Percentiles rank a stretch among this genome's conserved stretches.
Conservation (phyloP, 2,797 vertebrate species). For the Myotis pilosus region DNA sequence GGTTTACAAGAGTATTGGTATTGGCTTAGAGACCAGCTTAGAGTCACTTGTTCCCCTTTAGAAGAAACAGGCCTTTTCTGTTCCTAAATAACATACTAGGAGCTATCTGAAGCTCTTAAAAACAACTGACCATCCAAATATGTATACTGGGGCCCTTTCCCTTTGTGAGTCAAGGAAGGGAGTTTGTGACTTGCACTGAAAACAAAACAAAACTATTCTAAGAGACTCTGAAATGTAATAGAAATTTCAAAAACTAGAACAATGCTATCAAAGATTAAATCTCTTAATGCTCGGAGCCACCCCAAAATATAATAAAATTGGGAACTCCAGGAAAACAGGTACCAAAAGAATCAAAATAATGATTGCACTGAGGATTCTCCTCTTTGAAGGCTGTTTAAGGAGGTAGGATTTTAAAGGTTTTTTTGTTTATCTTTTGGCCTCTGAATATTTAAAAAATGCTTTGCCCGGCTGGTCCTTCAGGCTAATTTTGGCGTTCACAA, state of each 20-base stretch:
- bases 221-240: constrained; percentile 70
- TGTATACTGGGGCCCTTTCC: constrained; percentile 32
- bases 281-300: constrained; percentile 55
- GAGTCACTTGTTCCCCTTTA: constrained; percentile 66
- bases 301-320: constrained; percentile 51
- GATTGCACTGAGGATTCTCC: constrained; percentile 60
- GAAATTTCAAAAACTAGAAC: constrained; percentile 71
- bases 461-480: constrained; percentile 75
- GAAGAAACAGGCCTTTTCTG: constrained; percentile 47
- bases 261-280: constrained; percentile 66
- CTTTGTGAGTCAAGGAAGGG: constrained; percentile 55
- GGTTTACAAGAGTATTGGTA: constrained; percentile 56
- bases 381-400: constrained; percentile 75
- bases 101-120: constrained; percentile 65
- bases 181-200: constrained; percentile 63
- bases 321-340: constrained; percentile 65
- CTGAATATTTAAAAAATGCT: constrained; percentile 71
- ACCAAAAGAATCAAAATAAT: constrained; percentile 64
- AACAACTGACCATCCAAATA: constrained; percentile 46
- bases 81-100: constrained; percentile 58
- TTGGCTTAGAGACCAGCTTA: constrained; percentile 71
- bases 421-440: constrained; percentile 75
- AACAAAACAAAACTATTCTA: constrained; percentile 60
- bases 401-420: constrained; percentile 75
- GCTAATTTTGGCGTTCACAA: constrained; percentile 62